Conservation (phyloP, 2,888 invertebrate genomes). For the Eudasyphora cyanicolor region DNA sequence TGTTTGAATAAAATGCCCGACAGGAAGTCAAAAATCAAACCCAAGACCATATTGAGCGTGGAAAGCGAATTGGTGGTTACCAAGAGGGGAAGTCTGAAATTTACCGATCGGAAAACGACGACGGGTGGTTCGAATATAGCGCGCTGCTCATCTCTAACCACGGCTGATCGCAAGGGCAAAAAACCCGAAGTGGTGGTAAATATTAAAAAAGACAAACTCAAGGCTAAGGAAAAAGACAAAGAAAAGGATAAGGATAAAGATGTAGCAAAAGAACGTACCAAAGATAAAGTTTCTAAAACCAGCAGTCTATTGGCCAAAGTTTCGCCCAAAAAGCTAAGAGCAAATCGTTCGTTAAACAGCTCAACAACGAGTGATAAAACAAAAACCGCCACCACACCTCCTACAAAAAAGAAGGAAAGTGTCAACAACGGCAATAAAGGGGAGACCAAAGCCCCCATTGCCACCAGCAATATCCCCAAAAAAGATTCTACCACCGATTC, state of each 20-base stretch:
- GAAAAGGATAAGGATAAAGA: conserved; percentile 48
- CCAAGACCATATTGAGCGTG: conserved; percentile 77
- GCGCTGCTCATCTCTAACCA: conserved; percentile 73
- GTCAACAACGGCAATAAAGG: conserved; percentile 55
- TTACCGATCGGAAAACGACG: conserved; percentile 65
- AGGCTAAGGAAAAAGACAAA: conserved; percentile 49
- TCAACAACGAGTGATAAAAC: conserved; percentile 62
- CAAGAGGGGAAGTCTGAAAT: conserved; percentile 70
- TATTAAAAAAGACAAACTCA: conserved; percentile 64
- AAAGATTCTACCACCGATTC: conserved; percentile 58
- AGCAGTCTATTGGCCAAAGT: conserved; percentile 71
- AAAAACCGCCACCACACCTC: conserved; percentile 61
- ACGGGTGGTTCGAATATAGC: conserved; percentile 69
- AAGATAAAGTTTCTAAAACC: conserved; percentile 70
- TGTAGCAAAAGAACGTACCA: conserved; percentile 61
- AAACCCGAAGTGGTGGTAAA: conserved; percentile 52
- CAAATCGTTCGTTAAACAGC: conserved; percentile 51
- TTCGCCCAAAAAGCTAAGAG: conserved; percentile 72
- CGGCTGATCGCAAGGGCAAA: conserved; percentile 69
- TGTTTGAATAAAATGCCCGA: conserved; percentile 81
- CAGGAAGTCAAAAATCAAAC: conserved; percentile 75
- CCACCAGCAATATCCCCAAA: conserved; percentile 47
- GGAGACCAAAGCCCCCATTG: conserved; percentile 41
- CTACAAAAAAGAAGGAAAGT: conserved; percentile 65
- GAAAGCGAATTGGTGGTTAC: conserved; percentile 78